Evolutionary conservation across 2,888 invertebrate genomes (phyloP), one percentile per base, ranked within the genome.

Genomic region (Ophion slaviceki): DNA sequence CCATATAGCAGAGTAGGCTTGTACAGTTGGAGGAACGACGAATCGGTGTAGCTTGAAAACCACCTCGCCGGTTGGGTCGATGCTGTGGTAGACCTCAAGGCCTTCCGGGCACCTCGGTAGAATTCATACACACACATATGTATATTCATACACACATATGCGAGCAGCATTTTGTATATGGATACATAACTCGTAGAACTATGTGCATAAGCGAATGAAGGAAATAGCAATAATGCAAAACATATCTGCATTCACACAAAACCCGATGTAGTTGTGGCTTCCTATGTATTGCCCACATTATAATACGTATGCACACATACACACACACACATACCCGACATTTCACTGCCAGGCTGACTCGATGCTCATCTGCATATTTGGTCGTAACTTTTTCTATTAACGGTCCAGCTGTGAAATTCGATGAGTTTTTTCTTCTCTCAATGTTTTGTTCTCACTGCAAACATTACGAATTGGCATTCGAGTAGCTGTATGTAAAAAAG

Each of bases 61-160:
- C 64, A 78, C 75, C 66, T 79, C 68, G 80, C 20, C 82, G 24
- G 53, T 71, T 80, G 86, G 82, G 86, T 86, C 86, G 86, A 83
- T 86, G 82, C 72, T 83, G 86, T 86, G 82, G 86, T 80, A 67
- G 57, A 57, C 82, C 85, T 80, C 86, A 86, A 86, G 86, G 86
- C 82, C 82, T 82, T 82, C 86, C 72, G 77, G 86, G 77, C 80
- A 72, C 68, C 77, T 76, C 59, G 68, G 40, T 47, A 32, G 59
- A 61, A 62, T 74, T 79, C 75, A 62, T 59, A 82, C 67, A 64
- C 53, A 17, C 53, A 17, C 17, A 40, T 61, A 66, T 53, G 11
- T 79, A 64, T 75, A 68, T 71, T 36, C 74, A 45, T 28, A 57
- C 68, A 66, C 57, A 71, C 20, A 72, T 61, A 64, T 40, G 70